Conservation (phyloP, 1,140 invertebrate genomes). For the Nasonia giraulti region DNA sequence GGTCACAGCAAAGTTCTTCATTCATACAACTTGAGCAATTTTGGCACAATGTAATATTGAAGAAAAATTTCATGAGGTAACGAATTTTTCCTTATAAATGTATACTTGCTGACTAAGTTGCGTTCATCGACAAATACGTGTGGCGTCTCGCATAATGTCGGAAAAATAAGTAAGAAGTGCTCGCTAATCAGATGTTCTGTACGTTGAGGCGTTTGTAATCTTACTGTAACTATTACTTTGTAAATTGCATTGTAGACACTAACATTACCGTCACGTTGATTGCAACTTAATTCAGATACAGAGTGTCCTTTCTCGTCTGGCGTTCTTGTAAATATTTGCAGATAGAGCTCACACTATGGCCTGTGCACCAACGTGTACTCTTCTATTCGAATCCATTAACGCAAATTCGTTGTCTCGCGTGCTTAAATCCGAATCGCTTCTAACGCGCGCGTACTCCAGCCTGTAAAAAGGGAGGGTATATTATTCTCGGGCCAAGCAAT, state of each 20-base stretch:
- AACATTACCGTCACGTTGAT: no score
- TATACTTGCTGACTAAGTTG: not conserved
- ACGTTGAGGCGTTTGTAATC: no score
- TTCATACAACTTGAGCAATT: not conserved
- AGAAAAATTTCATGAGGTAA: not conserved
- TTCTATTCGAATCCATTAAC: not conserved
- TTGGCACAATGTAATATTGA: not conserved
- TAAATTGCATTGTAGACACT: not conserved
- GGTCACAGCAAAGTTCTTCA: not conserved
- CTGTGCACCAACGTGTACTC: not conserved
- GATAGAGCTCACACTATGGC: no score
- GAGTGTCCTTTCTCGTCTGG: no score
- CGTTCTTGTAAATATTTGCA: no score
- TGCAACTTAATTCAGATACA: no score
- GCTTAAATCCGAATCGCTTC: not conserved
- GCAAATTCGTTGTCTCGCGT: not conserved
- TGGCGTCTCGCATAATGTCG: not conserved
- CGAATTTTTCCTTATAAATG: not conserved
- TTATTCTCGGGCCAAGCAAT: constrained; percentile 53
- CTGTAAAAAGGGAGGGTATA: constrained; percentile 4
- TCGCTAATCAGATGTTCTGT: no score
- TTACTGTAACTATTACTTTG: not conserved
- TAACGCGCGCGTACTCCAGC: not conserved
- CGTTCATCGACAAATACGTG: not conserved
- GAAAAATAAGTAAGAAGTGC: not conserved